A percentile compares a stretch with the other conserved stretches of the same genome.
Conservation (phyloP, 1,140 invertebrate species). For the Vanessa atalanta region DNA sequence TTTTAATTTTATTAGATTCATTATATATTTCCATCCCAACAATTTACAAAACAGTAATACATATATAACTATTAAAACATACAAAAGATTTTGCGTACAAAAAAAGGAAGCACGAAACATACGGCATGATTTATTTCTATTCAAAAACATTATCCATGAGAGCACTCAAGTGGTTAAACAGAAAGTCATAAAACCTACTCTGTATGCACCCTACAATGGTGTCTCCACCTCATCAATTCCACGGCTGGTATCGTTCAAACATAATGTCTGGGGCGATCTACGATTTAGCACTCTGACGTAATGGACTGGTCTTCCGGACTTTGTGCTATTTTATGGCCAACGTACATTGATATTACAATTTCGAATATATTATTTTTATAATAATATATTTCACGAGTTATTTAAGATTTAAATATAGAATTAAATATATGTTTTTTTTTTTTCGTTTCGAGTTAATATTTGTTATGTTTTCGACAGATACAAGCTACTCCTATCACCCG, state of each 20-base stretch:
- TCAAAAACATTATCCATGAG: constrained; percentile 8
- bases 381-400: constrained; percentile 6
- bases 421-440: background rate
- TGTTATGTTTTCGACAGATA: constrained; percentile 82
- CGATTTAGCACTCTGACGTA: constrained; percentile 62
- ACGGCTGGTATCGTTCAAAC: constrained; percentile 47
- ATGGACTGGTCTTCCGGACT: constrained; percentile 59
- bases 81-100: background rate
- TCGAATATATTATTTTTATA: constrained; percentile 34
- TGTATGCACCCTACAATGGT: constrained; percentile 55
- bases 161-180: constrained; percentile 49
- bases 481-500: constrained; percentile 94
- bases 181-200: constrained; percentile 41
- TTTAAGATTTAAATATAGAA: too few relatives aligned
- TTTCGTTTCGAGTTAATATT: background rate
- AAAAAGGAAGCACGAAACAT: background rate
- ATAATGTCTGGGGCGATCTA: constrained; percentile 56
- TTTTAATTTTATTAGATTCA: too few relatives aligned
- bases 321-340: constrained; percentile 52
- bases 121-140: background rate
- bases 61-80: too few relatives aligned
- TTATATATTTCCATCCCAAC: too few relatives aligned
- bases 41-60: too few relatives aligned
- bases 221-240: constrained; percentile 54
- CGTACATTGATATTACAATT: constrained; percentile 48